Base-by-base conservation (phyloP, 2,888 invertebrate genomes). In the Tortrix viridana region DNA sequence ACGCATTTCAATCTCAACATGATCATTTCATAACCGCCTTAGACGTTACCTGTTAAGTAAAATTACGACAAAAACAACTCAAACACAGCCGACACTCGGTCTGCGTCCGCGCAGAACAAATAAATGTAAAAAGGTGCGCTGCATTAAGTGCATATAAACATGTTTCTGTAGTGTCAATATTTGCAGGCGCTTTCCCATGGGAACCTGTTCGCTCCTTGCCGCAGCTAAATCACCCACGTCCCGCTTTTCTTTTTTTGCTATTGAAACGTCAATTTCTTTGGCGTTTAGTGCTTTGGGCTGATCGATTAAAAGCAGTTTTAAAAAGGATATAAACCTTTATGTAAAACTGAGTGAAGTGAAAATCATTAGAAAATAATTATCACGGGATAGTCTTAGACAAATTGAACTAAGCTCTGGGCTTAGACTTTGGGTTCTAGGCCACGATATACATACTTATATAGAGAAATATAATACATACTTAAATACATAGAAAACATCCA, bases 91-190 rank as follows among this genome's bases (percentile, higher is more conserved):
- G 90, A 88, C 90, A 86, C 69, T 80, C 76, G 86, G 90, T 91
- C 90, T 90, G 88, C 86, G 83, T 79, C 75, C 83, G 85, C 75
- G 81, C 81, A 79, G 76, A 85, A 82, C 91, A 91, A 92, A 91
- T 86, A 86, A 86, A 89, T 87, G 83, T 85, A 89, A 89, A 89
- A 89, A 89, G 87, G 85, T 87, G 86, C 88, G 88, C 82, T 88
- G 90, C 90, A 91, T 92, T 91, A 92, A 92, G 91, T 88, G 90
- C 89, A 86, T 89, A 91, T 92, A 91, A 91, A 91, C 91, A 89
- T 91, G 89, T 89, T 86, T 84, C 83, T 82, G 85, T 83, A 86
- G 88, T 90, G 92, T 91, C 91, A 92, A 92, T 91, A 92, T 92
- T 91, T 85, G 89, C 88, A 73, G 82, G 79, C 82, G 83, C 79